Conservation (phyloP, 2,888 invertebrate genomes). For the Ypsolopha scabrella region DNA sequence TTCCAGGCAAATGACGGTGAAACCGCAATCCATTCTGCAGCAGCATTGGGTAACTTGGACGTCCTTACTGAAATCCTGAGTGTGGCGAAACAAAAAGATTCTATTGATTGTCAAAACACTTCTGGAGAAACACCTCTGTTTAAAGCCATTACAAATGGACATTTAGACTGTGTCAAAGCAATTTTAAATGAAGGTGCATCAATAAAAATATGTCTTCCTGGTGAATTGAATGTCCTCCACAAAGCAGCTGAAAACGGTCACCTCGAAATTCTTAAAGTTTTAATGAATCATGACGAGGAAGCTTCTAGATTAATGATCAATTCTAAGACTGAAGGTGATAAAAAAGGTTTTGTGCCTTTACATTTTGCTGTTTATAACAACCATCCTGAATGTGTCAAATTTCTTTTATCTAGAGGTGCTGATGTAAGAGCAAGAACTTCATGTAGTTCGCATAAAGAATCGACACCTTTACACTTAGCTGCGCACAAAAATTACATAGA, state of each 20-base stretch:
- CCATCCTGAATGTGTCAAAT: conserved; percentile 46
- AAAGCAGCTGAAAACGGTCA: conserved; percentile 69
- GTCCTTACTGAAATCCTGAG: conserved; percentile 63
- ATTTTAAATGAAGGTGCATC: conserved; percentile 59
- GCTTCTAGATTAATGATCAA: conserved; percentile 37
- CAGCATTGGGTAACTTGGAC: conserved; percentile 53
- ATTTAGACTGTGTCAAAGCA: conserved; percentile 47
- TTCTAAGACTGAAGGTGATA: conserved; percentile 37
- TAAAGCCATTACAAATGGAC: conserved; percentile 50
- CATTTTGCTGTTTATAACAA: conserved; percentile 70
- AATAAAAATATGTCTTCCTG: conserved; percentile 44
- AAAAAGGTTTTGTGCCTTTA: conserved; percentile 57
- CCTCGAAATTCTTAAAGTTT: conserved; percentile 58
- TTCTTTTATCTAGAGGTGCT: conserved; percentile 51
- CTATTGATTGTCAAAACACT: conserved; percentile 55
- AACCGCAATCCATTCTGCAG: conserved; percentile 68
- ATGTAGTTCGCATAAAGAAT: conserved; percentile 41
- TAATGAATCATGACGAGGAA: conserved; percentile 54
- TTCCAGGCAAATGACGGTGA: conserved; percentile 58
- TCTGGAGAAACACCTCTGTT: conserved; percentile 61
- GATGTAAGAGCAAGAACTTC: conserved; percentile 54
- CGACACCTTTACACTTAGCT: conserved; percentile 61
- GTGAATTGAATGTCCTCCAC: conserved; percentile 69
- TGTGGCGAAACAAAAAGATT: conserved; percentile 53
- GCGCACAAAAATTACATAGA: conserved; percentile 45